Conservation (phyloP, 2,888 invertebrate genomes). For the Melieria picta region DNA sequence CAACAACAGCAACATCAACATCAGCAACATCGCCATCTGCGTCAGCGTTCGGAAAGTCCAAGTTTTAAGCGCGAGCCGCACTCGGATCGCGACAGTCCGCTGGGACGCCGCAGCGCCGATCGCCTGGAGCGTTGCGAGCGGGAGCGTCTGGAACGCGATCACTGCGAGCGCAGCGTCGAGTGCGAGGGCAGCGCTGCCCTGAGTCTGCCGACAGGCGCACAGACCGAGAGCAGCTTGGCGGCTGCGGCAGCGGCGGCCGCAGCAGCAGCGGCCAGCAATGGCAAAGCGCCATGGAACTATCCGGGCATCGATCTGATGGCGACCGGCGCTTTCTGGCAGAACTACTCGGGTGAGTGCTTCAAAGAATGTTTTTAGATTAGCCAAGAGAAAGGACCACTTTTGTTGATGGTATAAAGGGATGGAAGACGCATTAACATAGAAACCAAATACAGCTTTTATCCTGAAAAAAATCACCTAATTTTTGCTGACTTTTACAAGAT, state of each 20-base stretch:
- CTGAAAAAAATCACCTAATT: no score
- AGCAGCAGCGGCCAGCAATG: conserved; percentile 60
- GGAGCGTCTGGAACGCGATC: conserved; percentile 50
- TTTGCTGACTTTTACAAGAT: no score
- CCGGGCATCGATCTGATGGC: conserved; percentile 83
- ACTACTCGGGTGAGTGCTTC: conserved; percentile 81
- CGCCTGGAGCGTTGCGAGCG: conserved; percentile 51
- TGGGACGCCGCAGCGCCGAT: conserved; percentile 51
- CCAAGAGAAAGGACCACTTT: no score
- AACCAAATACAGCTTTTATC: no score
- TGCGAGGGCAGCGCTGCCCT: conserved; percentile 53
- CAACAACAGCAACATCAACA: conserved; percentile 40
- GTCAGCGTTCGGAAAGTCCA: conserved; percentile 60
- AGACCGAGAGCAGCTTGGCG: conserved; percentile 56
- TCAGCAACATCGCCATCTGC: conserved; percentile 46
- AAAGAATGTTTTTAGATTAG: no score
- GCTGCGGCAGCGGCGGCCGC: conserved; percentile 60
- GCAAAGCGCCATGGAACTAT: conserved; percentile 74
- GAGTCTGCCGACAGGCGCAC: conserved; percentile 64
- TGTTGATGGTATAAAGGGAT: no score
- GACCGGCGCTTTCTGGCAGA: conserved; percentile 90
- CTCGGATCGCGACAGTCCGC: conserved; percentile 56
- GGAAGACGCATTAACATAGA: no score
- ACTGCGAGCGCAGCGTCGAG: conserved; percentile 56
- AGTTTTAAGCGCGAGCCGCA: conserved; percentile 62